A percentile compares a stretch with the other conserved stretches of the same genome.
Evolutionary conservation across 2,888 invertebrate genomes (phyloP).

Genomic region (Adela reaumurella): DNA sequence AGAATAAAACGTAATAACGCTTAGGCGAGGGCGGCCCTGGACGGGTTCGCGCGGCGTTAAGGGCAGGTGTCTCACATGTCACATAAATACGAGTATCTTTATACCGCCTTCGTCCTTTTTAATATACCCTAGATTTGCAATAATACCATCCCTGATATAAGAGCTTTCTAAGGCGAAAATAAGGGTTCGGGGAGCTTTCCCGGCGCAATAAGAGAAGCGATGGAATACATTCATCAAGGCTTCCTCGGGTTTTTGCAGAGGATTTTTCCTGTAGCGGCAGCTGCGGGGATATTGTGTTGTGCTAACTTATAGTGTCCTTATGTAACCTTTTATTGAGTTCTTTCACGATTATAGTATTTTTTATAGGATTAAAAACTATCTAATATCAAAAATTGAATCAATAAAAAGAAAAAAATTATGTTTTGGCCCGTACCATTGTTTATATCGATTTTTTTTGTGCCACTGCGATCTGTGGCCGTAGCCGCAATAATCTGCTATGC

Average conservation of each 20-base stretch:
- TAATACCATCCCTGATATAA: conserved; percentile 36
- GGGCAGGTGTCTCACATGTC: conserved; percentile 30
- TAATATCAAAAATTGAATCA: too few relatives aligned
- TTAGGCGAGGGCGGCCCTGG: neutral
- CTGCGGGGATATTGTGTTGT: conserved; percentile 34
- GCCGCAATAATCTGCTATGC: too few relatives aligned
- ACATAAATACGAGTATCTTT: conserved; percentile 31
- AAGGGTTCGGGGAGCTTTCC: conserved; percentile 19
- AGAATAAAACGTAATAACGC: too few relatives aligned
- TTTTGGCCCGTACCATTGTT: too few relatives aligned
- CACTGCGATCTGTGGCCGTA: too few relatives aligned
- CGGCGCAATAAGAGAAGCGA: conserved; percentile 43
- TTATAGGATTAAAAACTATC: too few relatives aligned
- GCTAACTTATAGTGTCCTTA: conserved; percentile 37
- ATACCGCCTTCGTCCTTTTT: conserved; percentile 29
- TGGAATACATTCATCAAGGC: conserved; percentile 51
- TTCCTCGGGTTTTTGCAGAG: conserved; percentile 20
- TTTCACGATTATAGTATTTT: neutral
- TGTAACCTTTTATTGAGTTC: conserved; percentile 18
- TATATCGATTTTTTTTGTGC: too few relatives aligned
- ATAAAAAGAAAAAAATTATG: too few relatives aligned
- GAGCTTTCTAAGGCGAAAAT: conserved; percentile 26
- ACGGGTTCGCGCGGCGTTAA: neutral
- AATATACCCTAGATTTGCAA: conserved; percentile 52
- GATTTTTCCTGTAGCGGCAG: conserved; percentile 20